phyloP scores from a whole-genome alignment of 2,113 vertebrate genomes.

The Eurystomus gularis region DNA sequence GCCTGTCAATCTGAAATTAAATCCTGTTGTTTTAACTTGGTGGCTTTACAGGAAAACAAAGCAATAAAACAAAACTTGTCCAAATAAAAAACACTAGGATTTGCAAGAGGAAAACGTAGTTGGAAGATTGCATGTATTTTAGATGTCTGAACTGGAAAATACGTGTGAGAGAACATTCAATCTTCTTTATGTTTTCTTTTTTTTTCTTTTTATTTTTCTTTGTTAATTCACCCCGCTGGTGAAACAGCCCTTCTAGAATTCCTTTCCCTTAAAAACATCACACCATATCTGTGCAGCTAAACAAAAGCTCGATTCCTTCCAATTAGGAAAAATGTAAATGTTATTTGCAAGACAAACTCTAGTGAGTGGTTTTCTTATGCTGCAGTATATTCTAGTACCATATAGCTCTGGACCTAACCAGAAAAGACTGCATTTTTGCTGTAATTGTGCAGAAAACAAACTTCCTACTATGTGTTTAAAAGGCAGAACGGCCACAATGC shows the following conservation, averaged over 20 bases:
- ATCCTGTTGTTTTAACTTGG: conserved; percentile 64
- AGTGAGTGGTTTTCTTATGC: neutral
- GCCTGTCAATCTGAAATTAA: conserved; percentile 49
- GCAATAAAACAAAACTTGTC: conserved; percentile 50
- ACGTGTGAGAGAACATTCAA: neutral
- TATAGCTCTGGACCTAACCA: neutral
- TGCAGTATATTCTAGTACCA: neutral
- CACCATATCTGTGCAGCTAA: neutral
- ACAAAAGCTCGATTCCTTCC: neutral
- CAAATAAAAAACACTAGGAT: conserved; percentile 24
- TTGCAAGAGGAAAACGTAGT: neutral
- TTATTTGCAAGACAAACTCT: neutral
- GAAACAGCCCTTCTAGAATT: neutral
- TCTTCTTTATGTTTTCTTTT: neutral
- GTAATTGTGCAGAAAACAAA: neutral
- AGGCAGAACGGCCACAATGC: neutral
- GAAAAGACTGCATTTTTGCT: neutral
- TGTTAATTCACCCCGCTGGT: conserved; percentile 21
- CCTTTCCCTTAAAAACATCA: conserved; percentile 16
- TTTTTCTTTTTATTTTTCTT: neutral
- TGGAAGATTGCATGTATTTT: neutral
- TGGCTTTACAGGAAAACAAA: conserved; percentile 56
- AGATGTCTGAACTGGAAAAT: neutral
- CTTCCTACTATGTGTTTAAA: neutral
- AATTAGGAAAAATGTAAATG: neutral